phyloP scores from a whole-genome alignment of 2,113 vertebrate species.

The Holacanthus passer region DNA sequence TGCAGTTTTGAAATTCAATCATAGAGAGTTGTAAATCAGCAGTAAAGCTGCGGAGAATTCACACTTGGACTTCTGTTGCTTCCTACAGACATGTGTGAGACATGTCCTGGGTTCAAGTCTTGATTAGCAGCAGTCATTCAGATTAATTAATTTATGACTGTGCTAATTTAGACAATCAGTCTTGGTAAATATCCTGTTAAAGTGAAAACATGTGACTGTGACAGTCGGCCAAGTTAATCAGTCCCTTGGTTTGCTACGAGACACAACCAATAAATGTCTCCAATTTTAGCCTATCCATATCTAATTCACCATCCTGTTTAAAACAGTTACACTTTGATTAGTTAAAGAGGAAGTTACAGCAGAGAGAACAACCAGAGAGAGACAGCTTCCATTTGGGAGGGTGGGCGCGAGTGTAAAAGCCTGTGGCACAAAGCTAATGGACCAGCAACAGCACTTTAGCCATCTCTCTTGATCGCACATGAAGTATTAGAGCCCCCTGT shows the following conservation, averaged over 20 bases:
- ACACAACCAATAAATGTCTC: neutral
- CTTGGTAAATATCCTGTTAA: too few relatives aligned
- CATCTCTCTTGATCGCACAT: conserved; percentile 43
- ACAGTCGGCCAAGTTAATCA: neutral
- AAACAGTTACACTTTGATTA: neutral
- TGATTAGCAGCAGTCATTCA: neutral
- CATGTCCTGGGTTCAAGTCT: neutral
- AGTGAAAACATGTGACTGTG: neutral
- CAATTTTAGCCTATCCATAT: neutral
- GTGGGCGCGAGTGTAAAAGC: conserved; percentile 38
- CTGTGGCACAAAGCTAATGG: conserved; percentile 43
- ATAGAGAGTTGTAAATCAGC: too few relatives aligned
- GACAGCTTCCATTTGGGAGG: neutral
- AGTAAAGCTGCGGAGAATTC: neutral
- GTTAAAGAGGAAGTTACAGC: conserved; percentile 7
- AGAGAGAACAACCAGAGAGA: neutral
- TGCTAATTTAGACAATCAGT: neutral
- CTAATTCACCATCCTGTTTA: neutral
- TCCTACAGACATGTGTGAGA: neutral
- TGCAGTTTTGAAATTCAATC: neutral
- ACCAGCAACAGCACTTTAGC: conserved; percentile 49
- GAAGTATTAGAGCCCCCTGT: conserved; percentile 2
- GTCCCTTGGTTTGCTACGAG: neutral
- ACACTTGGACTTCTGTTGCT: neutral
- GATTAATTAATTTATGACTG: neutral